Evolutionary conservation across 2,888 invertebrate species (phyloP).

Genomic region (Bimastos eiseni): DNA sequence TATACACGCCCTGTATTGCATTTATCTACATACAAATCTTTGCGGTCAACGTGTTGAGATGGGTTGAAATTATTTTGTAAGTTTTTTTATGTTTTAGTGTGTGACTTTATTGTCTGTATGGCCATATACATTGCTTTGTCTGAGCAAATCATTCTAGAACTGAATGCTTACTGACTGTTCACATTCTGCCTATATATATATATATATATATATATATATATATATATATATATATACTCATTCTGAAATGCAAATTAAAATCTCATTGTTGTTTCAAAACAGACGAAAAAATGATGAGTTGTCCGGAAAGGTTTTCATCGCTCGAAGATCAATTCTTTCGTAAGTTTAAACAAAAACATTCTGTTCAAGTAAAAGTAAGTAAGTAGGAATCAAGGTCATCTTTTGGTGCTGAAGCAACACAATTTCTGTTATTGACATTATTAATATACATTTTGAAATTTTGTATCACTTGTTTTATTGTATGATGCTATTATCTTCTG

Average conservation of each 20-base stretch:
- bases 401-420: no score
- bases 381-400: no score
- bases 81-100: no score
- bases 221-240: neutral
- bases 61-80: no score
- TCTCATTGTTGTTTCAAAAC: slow-evolving; percentile 40
- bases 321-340: slow-evolving; percentile 79
- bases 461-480: neutral
- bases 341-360: slow-evolving; percentile 48
- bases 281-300: slow-evolving; percentile 53
- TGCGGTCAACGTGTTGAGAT: no score
- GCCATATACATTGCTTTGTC: neutral
- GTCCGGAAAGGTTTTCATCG: slow-evolving; percentile 72
- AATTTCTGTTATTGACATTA: neutral
- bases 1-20: no score
- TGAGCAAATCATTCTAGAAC: neutral
- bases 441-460: neutral
- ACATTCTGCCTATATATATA: no score
- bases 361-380: neutral
- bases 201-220: no score
- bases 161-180: neutral
- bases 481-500: neutral
- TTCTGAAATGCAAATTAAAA: neutral
- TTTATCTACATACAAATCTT: no score
- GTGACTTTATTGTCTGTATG: no score